Evolutionary conservation across 2,888 invertebrate genomes (phyloP).

Genomic region (Scrobipalpa atriplicella): DNA sequence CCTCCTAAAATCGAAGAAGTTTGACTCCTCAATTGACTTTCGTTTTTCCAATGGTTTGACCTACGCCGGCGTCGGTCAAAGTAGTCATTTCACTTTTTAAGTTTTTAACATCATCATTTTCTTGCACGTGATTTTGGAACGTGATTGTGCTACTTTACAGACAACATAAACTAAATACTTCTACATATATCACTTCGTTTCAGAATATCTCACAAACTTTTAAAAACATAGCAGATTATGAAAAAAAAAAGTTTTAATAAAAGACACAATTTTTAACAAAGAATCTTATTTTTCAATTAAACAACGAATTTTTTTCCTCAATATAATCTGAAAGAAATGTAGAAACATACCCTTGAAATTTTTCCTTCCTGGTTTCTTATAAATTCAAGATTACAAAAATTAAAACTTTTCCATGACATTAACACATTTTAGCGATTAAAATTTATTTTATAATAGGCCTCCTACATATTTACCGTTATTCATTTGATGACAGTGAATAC

Average conservation of each 20-base stretch:
- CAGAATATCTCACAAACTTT: too few relatives aligned
- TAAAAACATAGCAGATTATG: too few relatives aligned
- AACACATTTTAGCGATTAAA: not conserved
- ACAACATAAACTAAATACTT: too few relatives aligned
- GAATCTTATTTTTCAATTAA: too few relatives aligned
- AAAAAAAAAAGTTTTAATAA: too few relatives aligned
- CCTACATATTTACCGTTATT: not conserved
- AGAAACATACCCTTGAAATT: too few relatives aligned
- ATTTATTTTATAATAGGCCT: not conserved
- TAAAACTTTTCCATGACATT: conserved; percentile 7
- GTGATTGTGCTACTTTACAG: not conserved
- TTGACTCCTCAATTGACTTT: not conserved
- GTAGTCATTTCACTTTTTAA: conserved; percentile 24
- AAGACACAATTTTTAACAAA: too few relatives aligned
- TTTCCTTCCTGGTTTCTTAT: not conserved
- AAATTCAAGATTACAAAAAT: not conserved
- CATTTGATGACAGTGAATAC: too few relatives aligned
- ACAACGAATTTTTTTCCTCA: too few relatives aligned
- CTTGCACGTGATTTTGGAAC: conserved; percentile 7
- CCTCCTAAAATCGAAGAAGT: too few relatives aligned
- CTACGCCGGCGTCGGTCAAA: conserved; percentile 6
- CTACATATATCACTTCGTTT: too few relatives aligned
- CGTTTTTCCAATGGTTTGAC: not conserved
- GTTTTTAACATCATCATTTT: not conserved
- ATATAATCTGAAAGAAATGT: too few relatives aligned